Base-by-base conservation (phyloP, 2,113 vertebrate species). In the Eulemur macaco region DNA sequence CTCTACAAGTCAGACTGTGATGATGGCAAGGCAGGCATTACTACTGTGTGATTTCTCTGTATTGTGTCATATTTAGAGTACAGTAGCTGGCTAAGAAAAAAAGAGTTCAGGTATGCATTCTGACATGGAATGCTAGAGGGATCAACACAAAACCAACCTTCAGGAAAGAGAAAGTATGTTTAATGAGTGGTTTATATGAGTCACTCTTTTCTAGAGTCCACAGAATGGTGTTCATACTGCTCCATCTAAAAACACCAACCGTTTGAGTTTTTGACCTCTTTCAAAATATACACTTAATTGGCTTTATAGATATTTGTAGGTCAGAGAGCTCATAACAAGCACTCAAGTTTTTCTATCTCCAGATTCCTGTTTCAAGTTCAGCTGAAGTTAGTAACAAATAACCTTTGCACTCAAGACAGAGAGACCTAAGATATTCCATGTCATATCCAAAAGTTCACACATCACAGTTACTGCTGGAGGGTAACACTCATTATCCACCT, bases 241-340 rank as follows among this genome's bases (percentile, higher is more conserved):
- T 94, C n/a, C 29, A 37, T 37, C 45, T 89, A 78, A 96, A 95
- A 82, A 64, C 21, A 82, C 5, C 27, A 80, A 73, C 8, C 37
- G 45, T 85, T 91, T 88, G n/a, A 27, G 8, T 64, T 86, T 63
- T 54, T 17, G 37, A 42, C 37, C 13, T 90, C 23, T 47, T 76
- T 29, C 81, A 89, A 97, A 92, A 92, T 89, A 76, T n/a, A 76
- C 68, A 64, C 18, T 47, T 89, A 77, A 27, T 86, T 95, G 69
- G 42, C 4, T 86, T 94, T 91, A 88, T 25, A 80, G 37, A 63
- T 54, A 10, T 60, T 34, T 78, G 29, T 34, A 73, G 20, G 29
- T 68, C 50, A 94, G 68, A 84, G 34, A 95, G 7, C 1, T 52
- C 56, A 50, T 37, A 81, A 73, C 37, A 50, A 8, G 37, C 47